A percentile compares a stretch with the other conserved stretches of the same genome.
Conservation (phyloP, 1,140 invertebrate genomes). For the Araneus ventricosus region DNA sequence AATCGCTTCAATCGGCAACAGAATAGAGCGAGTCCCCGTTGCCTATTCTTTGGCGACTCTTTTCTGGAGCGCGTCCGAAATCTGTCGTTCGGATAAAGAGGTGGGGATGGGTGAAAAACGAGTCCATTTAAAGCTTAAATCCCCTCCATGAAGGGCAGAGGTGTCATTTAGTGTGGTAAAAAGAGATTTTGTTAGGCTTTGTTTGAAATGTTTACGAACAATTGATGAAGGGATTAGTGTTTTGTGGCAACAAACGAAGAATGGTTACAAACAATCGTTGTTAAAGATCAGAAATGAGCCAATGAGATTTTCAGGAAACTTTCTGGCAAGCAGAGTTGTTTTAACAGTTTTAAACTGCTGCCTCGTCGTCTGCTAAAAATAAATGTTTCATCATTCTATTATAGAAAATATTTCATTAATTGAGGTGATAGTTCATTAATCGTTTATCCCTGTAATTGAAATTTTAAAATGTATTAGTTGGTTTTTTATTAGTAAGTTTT, state of each 20-base stretch:
- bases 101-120: slow-evolving; percentile 28
- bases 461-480: too few species aligned
- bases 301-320: not conserved
- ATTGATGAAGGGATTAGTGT: not conserved
- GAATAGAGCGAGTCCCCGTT: slow-evolving; percentile 3
- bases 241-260: not conserved
- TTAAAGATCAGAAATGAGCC: not conserved
- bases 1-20: slow-evolving; percentile 49
- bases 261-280: not conserved
- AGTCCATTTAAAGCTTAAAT: slow-evolving; percentile 37
- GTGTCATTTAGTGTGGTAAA: slow-evolving; percentile 15
- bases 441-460: too few species aligned
- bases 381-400: too few species aligned
- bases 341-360: not conserved
- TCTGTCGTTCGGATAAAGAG: not conserved
- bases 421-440: too few species aligned
- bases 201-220: slow-evolving; percentile 35
- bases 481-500: too few species aligned
- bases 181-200: slow-evolving; percentile 21
- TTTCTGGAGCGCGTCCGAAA: slow-evolving; percentile 21
- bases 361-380: too few species aligned
- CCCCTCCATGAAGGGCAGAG: not conserved
- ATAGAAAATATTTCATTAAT: too few species aligned
- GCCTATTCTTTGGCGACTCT: slow-evolving; percentile 7
- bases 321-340: not conserved